phyloP scores from a whole-genome alignment of 2,797 vertebrate species.

The Thalassophryne amazonica region DNA sequence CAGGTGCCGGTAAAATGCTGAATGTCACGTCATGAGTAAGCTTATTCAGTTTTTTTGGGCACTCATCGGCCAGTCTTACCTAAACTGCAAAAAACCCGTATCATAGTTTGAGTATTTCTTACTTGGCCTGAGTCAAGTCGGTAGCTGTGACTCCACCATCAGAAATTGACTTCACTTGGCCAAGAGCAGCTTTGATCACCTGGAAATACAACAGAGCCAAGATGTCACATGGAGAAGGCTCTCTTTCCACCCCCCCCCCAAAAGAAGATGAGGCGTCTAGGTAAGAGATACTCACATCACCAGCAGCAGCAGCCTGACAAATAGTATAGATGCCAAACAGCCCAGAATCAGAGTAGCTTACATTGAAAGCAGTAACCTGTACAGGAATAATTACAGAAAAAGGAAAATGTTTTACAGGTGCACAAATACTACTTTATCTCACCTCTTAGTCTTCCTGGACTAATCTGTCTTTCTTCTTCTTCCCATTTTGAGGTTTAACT shows the following conservation, averaged over 20 bases:
- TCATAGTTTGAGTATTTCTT: no score
- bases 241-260: no score
- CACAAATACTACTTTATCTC: no score
- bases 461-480: no score
- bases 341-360: conserved; percentile 91
- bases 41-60: no score
- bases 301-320: conserved; percentile 78
- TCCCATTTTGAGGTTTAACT: no score
- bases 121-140: conserved; percentile 90
- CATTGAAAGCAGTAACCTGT: conserved; percentile 89
- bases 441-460: no score
- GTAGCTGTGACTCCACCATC: conserved; percentile 82
- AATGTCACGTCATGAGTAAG: no score
- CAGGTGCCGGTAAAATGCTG: no score
- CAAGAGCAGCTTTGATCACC: conserved; percentile 89
- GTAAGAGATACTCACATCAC: conserved; percentile 79
- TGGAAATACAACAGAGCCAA: conserved; percentile 45
- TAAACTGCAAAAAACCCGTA: no score
- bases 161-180: conserved; percentile 84
- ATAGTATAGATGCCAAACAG: conserved; percentile 93
- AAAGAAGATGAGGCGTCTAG: not conserved
- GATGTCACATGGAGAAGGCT: not conserved
- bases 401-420: not conserved
- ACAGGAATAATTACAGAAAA: not conserved
- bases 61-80: no score